These are phyloP conservation scores for Paraplagusia blochii DNA, from an alignment of 2,113 vertebrate genomes.

Conservation along the genomic window DNA sequence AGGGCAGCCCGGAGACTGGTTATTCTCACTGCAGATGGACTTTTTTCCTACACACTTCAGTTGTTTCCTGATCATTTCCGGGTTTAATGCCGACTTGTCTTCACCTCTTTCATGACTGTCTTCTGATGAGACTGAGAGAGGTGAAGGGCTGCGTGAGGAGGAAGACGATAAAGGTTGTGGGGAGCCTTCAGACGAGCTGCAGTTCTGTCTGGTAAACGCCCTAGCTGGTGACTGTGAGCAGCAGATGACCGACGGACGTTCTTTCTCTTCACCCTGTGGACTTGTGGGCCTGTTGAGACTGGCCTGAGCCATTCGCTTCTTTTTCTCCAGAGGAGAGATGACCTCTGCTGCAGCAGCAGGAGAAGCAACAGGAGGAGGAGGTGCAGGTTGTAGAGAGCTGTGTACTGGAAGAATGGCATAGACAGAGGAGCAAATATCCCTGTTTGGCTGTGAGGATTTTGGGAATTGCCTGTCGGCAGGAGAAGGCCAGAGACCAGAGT, in stretches of 20 bases:
- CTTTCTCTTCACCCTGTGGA: conserved; percentile 56
- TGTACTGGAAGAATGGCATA: conserved; percentile 67
- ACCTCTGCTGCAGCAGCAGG: conserved; percentile 75
- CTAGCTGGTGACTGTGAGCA: conserved; percentile 63
- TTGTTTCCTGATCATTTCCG: conserved; percentile 23
- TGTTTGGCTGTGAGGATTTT: conserved; percentile 35
- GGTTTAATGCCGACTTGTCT: conserved; percentile 35
- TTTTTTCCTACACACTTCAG: conserved; percentile 25
- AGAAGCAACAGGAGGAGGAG: conserved; percentile 64
- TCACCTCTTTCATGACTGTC: conserved; percentile 43
- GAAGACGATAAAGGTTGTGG: conserved; percentile 70
- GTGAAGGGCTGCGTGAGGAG: conserved; percentile 72
- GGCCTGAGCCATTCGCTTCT: conserved; percentile 90
- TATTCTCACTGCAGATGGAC: conserved; percentile 24
- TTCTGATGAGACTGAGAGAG: conserved; percentile 75
- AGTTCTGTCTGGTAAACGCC: conserved; percentile 43
- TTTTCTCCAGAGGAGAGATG: conserved; percentile 93
- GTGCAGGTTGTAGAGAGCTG: conserved; percentile 59
- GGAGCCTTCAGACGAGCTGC: conserved; percentile 72
- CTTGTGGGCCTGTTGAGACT: conserved; percentile 62
- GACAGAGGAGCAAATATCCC: conserved; percentile 40
- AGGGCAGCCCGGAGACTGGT: conserved; percentile 41
- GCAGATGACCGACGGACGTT: conserved; percentile 76
- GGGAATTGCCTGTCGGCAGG: conserved; percentile 41
- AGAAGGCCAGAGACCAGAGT: conserved; percentile 50